Conservation (phyloP, 2,113 vertebrate genomes). For the Prietella phreatophila region DNA sequence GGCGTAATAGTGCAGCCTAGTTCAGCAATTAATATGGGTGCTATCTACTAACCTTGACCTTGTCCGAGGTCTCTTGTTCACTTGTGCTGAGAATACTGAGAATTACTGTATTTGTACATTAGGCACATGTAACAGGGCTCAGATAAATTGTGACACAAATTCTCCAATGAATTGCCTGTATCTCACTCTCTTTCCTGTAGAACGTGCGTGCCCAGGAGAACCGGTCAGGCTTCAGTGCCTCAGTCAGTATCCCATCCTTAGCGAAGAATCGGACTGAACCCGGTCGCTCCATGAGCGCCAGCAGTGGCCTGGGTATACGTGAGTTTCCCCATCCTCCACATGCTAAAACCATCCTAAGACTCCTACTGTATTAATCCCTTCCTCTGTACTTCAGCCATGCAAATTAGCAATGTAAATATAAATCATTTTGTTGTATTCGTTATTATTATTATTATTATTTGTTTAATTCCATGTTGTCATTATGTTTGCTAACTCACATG, state of each 20-base stretch:
- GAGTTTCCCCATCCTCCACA: slow-evolving; percentile 65
- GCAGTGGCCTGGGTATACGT: slow-evolving; percentile 93
- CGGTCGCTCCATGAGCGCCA: slow-evolving; percentile 95
- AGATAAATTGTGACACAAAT: not conserved
- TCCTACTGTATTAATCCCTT: not conserved
- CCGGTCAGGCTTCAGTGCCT: slow-evolving; percentile 91
- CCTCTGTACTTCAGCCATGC: not conserved
- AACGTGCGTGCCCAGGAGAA: slow-evolving; percentile 92
- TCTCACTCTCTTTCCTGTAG: slow-evolving; percentile 67
- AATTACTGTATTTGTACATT: not conserved
- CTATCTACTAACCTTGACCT: not conserved
- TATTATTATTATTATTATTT: not conserved
- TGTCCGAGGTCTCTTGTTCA: not conserved
- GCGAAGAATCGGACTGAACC: slow-evolving; percentile 89
- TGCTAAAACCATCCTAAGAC: not conserved
- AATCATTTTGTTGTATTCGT: not conserved
- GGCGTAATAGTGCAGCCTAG: not conserved
- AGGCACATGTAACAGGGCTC: not conserved
- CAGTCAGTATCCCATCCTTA: slow-evolving; percentile 96
- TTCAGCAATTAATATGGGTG: too few relatives aligned
- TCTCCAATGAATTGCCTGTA: slow-evolving; percentile 19
- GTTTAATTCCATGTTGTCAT: not conserved
- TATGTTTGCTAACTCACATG: not conserved
- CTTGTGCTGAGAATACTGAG: not conserved
- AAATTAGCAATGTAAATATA: not conserved